phyloP scores from a whole-genome alignment of 2,797 vertebrate genomes.

The Thripadectes ignobilis region DNA sequence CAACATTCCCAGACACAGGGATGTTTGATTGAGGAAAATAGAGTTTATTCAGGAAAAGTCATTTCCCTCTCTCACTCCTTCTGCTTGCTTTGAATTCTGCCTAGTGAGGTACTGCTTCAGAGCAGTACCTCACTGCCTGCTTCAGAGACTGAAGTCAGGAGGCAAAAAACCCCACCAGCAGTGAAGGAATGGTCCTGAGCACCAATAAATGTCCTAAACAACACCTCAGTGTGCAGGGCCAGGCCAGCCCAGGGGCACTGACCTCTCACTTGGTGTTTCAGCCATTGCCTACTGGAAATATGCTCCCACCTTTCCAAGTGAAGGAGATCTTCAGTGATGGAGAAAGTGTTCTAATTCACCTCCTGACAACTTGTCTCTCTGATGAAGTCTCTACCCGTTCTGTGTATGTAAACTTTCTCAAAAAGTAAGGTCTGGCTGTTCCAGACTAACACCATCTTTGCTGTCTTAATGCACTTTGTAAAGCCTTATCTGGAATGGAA shows the following conservation, averaged over 20 bases:
- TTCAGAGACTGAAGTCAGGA: background rate
- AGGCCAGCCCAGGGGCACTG: background rate
- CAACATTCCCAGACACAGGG: background rate
- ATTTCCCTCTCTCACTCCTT: background rate
- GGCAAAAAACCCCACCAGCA: background rate
- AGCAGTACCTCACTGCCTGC: background rate
- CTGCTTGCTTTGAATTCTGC: background rate
- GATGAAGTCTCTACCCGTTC: background rate
- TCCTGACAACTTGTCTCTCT: background rate
- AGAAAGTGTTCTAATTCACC: background rate
- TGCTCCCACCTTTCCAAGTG: background rate
- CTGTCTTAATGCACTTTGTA: background rate
- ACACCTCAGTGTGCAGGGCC: background rate
- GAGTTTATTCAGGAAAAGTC: background rate
- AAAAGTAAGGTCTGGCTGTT: background rate
- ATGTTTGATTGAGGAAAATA: background rate
- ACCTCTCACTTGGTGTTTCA: background rate
- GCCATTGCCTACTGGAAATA: background rate
- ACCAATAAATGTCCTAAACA: background rate
- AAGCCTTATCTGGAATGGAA: background rate
- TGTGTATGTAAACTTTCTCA: background rate
- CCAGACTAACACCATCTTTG: background rate
- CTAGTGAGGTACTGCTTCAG: background rate
- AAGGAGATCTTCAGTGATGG: background rate
- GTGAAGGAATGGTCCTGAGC: background rate